Base-by-base conservation (phyloP, 2,113 vertebrate species). In the Nyctereutes procyonoides region DNA sequence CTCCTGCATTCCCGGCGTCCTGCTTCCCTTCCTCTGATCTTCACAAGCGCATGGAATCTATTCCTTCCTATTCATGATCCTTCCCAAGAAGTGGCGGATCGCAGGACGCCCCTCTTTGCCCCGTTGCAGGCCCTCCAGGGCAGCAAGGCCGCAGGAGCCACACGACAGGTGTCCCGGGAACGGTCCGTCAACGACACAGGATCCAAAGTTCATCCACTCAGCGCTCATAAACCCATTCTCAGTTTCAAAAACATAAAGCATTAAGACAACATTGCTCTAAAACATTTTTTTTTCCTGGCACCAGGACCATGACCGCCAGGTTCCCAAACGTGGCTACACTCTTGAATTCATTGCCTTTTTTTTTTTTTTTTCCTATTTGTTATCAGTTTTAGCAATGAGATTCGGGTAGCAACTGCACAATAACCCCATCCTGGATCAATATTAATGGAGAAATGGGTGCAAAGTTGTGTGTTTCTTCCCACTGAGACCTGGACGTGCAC, bases 151-250 rank as follows among this genome's bases (percentile, higher is more conserved):
- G 3, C 1, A 0, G 3, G 17, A 30, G 14, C 43, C 43, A 7
- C 3, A 10, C 0, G 24, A n/a, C 48, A 5, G 3, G 6, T 20
- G 4, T 74, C 9, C 3, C 0, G 7, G 43, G 43, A 28, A 38
- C 4, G 6, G 8, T 51, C 1, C 48, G 12, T 5, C 24, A 5
- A 4, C 1, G 5, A 0, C 0, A 6, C 0, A 3, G 15, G 30
- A 62, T 28, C 20, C 30, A 2, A 53, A 15, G 4, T 8, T 7
- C 8, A 7, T 11, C 1, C 14, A 13, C 9, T n/a, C 10, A 10
- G 28, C 10, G 30, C 13, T 43, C 16, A 4, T 13, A 16, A 24
- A 58, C 48, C 35, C 8, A 28, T 14, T 58, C 43, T 51, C 71
- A 5, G 14, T 13, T 63, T 10, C 32, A 16, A 69, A 60, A 10